phyloP scores from a whole-genome alignment of 2,888 invertebrate genomes.

The Thalpophila matura region DNA sequence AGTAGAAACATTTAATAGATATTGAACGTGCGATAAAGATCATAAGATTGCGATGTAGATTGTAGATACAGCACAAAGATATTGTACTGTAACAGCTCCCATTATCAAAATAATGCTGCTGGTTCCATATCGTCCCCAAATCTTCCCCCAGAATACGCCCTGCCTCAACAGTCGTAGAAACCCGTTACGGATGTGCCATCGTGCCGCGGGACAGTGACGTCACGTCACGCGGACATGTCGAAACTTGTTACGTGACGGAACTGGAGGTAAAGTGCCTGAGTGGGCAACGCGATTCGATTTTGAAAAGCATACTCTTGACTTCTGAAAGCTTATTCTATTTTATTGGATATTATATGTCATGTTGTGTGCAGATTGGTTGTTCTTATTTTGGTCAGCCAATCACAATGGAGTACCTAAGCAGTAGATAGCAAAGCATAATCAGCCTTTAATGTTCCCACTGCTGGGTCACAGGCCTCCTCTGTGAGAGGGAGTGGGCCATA shows the following conservation, averaged over 20 bases:
- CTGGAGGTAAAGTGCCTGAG: slow-evolving; percentile 37
- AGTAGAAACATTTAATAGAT: too few species aligned
- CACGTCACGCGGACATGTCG: slow-evolving; percentile 66
- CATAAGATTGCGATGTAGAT: too few species aligned
- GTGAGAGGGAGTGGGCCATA: too few species aligned
- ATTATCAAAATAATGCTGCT: too few species aligned
- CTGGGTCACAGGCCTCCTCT: too few species aligned
- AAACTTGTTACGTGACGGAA: slow-evolving; percentile 63
- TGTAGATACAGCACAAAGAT: too few species aligned
- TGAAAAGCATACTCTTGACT: neutral
- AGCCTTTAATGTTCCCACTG: too few species aligned
- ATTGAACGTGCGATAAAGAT: too few species aligned
- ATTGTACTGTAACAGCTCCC: too few species aligned
- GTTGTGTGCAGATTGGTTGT: neutral
- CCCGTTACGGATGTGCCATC: slow-evolving; percentile 49
- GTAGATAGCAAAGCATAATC: too few species aligned
- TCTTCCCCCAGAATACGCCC: slow-evolving; percentile 25
- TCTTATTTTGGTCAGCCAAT: neutral
- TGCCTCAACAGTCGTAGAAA: slow-evolving; percentile 10
- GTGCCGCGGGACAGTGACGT: slow-evolving; percentile 39
- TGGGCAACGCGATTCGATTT: slow-evolving; percentile 19
- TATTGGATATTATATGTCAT: neutral
- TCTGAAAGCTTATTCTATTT: neutral
- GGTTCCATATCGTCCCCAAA: neutral
- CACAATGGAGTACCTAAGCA: too few species aligned